Conservation (phyloP, 2,797 vertebrate species). For the Pseudopleuronectes americanus region DNA sequence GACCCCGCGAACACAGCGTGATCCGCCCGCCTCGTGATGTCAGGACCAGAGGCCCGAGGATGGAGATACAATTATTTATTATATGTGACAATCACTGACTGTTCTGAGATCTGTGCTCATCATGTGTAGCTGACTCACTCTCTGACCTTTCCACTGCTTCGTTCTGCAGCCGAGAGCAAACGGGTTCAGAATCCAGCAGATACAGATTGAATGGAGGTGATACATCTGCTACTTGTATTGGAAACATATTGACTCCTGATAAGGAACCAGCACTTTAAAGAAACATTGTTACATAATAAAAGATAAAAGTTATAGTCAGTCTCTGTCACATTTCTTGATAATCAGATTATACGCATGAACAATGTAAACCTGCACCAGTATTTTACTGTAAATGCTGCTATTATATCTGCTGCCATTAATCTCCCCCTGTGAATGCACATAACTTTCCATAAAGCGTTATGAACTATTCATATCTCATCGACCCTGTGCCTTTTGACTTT, state of each 20-base stretch:
- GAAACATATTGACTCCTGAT: neutral
- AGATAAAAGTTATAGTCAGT: no score
- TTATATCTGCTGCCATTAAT: no score
- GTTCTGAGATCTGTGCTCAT: neutral
- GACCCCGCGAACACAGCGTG: conserved; percentile 7
- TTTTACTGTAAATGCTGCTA: no score
- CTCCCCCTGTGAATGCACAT: no score
- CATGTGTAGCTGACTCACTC: neutral
- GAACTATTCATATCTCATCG: no score
- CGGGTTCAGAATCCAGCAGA: neutral
- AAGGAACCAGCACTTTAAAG: neutral
- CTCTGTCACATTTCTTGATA: no score
- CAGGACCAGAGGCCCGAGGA: neutral
- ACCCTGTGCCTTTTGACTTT: no score
- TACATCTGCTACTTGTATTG: neutral
- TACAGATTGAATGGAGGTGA: no score
- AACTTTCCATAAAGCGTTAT: no score
- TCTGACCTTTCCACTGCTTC: neutral
- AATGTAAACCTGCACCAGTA: no score
- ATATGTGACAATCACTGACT: neutral
- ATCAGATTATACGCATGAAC: no score
- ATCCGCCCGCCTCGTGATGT: neutral
- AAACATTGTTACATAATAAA: no score
- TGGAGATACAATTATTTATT: neutral
- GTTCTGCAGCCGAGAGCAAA: neutral